Base-by-base conservation (phyloP, 2,113 vertebrate species). In the Aegotheles bennettii region DNA sequence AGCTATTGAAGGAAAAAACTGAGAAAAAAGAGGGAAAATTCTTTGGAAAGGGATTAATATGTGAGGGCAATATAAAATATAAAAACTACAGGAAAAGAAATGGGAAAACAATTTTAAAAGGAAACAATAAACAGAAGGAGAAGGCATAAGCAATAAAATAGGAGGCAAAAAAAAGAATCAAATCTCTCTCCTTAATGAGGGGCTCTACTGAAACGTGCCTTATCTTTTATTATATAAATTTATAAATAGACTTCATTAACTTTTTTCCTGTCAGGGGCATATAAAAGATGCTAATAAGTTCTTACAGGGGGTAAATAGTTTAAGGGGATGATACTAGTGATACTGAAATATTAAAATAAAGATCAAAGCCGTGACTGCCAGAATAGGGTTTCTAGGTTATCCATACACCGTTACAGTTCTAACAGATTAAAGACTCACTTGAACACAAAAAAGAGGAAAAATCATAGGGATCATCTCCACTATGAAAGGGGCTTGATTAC, bases 341-440 rank as follows among this genome's bases (percentile, higher is more conserved):
- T 95, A 88, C 40, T 75, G 78, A 86, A 71, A 54, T 38, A 81
- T 35, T 89, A 93, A 89, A 93, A 84, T 48, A 53, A 84, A 84
- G 88, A 96, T 96, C 88, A 96, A 96, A 95, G 95, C 45, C 19
- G 12, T 17, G 60, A 71, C 50, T 94, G 60, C 81, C 33, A 83
- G 63, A 51, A 84, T 29, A 89, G 29, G 63, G 73, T 91, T 79
- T 89, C 51, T 75, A 84, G 87, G 93, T 95, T 96, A 91, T 81
- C 57, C 86, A 77, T 61, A 86, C 14, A 67, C 36, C 6, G 6
- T 67, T 86, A 81, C 21, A 86, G 68, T 48, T 92, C 60, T 86
- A 90, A 77, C n/a, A 89, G 73, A 96, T 92, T 95, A 95, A 95
- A 92, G 90, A 80, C 88, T 83, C 51, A 64, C 94, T 88, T 85